Percentiles rank a stretch among this genome's conserved stretches.
Conservation (phyloP, 2,797 vertebrate genomes). For the Semotilus atromaculatus region DNA sequence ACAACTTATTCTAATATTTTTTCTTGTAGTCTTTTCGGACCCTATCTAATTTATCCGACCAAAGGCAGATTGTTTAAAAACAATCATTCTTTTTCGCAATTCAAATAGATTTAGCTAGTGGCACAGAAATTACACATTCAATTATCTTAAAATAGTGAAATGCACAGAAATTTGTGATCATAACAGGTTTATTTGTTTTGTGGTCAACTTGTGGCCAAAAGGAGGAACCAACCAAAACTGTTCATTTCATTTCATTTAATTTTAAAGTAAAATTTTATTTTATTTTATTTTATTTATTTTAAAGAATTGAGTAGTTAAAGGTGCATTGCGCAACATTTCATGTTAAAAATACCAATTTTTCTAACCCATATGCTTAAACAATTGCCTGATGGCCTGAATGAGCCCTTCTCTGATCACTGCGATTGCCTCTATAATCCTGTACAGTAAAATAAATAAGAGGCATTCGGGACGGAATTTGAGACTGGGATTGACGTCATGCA, state of each 20-base stretch:
- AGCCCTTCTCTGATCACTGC: too few relatives aligned
- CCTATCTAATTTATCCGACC: neutral
- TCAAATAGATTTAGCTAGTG: neutral
- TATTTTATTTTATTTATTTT: too few relatives aligned
- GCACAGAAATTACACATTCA: neutral
- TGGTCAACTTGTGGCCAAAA: neutral
- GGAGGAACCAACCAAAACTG: neutral
- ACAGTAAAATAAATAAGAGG: too few relatives aligned
- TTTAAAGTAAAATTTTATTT: too few relatives aligned
- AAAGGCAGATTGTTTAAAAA: neutral
- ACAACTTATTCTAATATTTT: neutral
- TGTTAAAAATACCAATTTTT: too few relatives aligned
- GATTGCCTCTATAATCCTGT: too few relatives aligned
- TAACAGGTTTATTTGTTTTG: neutral
- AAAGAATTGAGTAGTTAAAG: neutral
- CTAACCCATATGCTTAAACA: too few relatives aligned
- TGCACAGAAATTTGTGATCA: neutral
- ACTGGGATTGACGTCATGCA: too few relatives aligned
- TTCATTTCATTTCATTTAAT: too few relatives aligned
- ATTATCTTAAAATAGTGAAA: neutral
- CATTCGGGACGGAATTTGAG: too few relatives aligned
- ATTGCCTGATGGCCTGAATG: too few relatives aligned
- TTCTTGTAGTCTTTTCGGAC: neutral
- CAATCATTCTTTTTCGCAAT: neutral
- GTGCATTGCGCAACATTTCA: too few relatives aligned